A percentile compares a stretch with the other conserved stretches of the same genome.
Evolutionary conservation across 2,113 vertebrate genomes (phyloP).

Genomic region (Lophius piscatorius): DNA sequence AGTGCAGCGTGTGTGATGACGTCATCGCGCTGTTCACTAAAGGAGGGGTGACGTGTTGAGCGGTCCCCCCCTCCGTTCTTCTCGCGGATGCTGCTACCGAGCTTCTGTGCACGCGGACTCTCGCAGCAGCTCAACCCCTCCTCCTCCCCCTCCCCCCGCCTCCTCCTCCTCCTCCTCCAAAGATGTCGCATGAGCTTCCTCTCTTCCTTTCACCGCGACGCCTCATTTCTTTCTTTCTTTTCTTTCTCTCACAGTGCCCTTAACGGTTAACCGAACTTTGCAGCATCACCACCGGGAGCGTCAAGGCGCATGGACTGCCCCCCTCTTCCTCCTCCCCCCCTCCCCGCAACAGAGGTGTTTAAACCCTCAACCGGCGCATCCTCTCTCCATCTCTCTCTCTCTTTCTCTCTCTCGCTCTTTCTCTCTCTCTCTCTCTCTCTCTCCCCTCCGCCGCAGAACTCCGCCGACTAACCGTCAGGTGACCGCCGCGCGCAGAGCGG

Average conservation of each 20-base stretch:
- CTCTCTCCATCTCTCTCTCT: slow-evolving; percentile 24
- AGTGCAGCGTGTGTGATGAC: slow-evolving; percentile 18
- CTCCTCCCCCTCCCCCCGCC: slow-evolving; percentile 5
- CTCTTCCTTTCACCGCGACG: slow-evolving; percentile 44
- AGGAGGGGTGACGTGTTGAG: slow-evolving; percentile 55
- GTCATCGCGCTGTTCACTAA: slow-evolving; percentile 60
- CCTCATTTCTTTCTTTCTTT: slow-evolving; percentile 38
- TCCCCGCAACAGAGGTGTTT: slow-evolving; percentile 56
- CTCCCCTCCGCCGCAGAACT: slow-evolving; percentile 63
- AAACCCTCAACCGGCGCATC: slow-evolving; percentile 58
- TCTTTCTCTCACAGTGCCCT: slow-evolving; percentile 19
- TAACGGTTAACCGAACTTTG: slow-evolving; percentile 32
- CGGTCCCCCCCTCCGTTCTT: slow-evolving; percentile 33
- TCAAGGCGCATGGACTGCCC: slow-evolving; percentile 23
- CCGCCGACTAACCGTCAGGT: slow-evolving; percentile 63
- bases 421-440: slow-evolving; percentile 22
- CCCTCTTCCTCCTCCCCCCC: no score
- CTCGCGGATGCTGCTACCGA: slow-evolving; percentile 77
- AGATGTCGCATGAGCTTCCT: slow-evolving; percentile 76
- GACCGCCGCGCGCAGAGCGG: slow-evolving; percentile 69
- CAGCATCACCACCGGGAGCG: slow-evolving; percentile 3
- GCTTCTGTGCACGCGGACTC: slow-evolving; percentile 75
- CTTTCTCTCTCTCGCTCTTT: slow-evolving; percentile 5
- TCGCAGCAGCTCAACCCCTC: slow-evolving; percentile 67
- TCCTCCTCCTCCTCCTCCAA: slow-evolving; percentile 53